phyloP scores from a whole-genome alignment of 2,888 invertebrate species.

The Himalopsyche tibetana region DNA sequence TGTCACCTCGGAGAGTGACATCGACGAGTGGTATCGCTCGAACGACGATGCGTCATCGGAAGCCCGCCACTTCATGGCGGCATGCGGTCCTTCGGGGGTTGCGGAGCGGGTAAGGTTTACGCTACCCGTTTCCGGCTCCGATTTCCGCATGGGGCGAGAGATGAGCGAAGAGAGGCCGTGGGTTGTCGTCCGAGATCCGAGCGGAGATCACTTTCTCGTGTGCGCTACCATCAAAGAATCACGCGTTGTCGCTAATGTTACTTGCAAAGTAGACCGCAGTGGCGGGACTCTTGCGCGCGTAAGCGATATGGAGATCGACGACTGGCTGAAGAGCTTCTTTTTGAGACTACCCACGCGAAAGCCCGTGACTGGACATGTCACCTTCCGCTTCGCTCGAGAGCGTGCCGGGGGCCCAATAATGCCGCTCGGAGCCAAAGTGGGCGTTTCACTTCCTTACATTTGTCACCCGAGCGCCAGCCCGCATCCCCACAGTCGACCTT shows the following conservation, averaged over 20 bases:
- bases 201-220: slow-evolving; percentile 86
- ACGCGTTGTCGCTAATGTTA: slow-evolving; percentile 87
- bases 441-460: slow-evolving; percentile 88
- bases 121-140: slow-evolving; percentile 80
- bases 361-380: slow-evolving; percentile 86
- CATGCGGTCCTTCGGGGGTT: slow-evolving; percentile 85
- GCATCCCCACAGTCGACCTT: slow-evolving; percentile 80
- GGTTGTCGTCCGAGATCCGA: slow-evolving; percentile 86
- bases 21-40: slow-evolving; percentile 82
- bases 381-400: slow-evolving; percentile 84
- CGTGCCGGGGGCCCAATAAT: slow-evolving; percentile 78
- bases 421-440: slow-evolving; percentile 84
- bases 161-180: slow-evolving; percentile 86
- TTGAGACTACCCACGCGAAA: slow-evolving; percentile 80
- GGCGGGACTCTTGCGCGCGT: slow-evolving; percentile 83
- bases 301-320: slow-evolving; percentile 81
- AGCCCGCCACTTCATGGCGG: slow-evolving; percentile 81
- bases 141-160: slow-evolving; percentile 83
- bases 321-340: slow-evolving; percentile 86
- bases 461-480: slow-evolving; percentile 85
- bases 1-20: slow-evolving; percentile 82
- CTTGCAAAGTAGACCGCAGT: slow-evolving; percentile 83
- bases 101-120: slow-evolving; percentile 83
- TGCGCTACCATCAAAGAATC: slow-evolving; percentile 90
- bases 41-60: slow-evolving; percentile 71